A percentile compares a stretch with the other conserved stretches of the same genome.
Conservation (phyloP, 2,888 invertebrate genomes). For the Heterodera filipjevi region DNA sequence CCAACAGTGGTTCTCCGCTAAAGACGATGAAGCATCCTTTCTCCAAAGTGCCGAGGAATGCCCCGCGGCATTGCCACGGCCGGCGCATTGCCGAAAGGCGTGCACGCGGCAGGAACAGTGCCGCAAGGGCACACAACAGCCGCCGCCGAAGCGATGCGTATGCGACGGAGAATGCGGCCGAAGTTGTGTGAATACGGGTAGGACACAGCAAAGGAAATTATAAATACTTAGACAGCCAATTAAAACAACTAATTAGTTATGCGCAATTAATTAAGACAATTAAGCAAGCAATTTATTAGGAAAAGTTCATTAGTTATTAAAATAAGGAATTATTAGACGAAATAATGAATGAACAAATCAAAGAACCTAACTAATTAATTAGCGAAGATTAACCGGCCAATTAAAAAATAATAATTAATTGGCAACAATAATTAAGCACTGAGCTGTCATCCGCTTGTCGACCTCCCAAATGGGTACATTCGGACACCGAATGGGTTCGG, state of each 20-base stretch:
- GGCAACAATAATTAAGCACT: conserved; percentile 57
- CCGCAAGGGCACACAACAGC: conserved; percentile 73
- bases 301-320: no score
- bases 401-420: background rate
- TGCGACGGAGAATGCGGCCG: conserved; percentile 93
- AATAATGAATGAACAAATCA: no score
- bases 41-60: background rate
- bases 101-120: conserved; percentile 93
- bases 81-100: conserved; percentile 48
- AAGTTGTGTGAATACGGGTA: conserved; percentile 95
- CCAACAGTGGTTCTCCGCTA: background rate
- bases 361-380: no score
- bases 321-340: no score
- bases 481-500: conserved; percentile 64
- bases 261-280: no score
- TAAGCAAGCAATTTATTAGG: no score
- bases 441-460: conserved; percentile 63
- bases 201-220: conserved; percentile 69
- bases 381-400: no score
- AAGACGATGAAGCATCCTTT: background rate
- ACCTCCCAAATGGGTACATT: conserved; percentile 65
- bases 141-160: conserved; percentile 75
- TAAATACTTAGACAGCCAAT: no score
- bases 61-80: conserved; percentile 38
- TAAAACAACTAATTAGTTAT: background rate